A percentile compares a stretch with the other conserved stretches of the same genome.
These are phyloP conservation scores for Aphis gossypii DNA, from an alignment of 1,140 invertebrate species.

Conservation along the genomic window DNA sequence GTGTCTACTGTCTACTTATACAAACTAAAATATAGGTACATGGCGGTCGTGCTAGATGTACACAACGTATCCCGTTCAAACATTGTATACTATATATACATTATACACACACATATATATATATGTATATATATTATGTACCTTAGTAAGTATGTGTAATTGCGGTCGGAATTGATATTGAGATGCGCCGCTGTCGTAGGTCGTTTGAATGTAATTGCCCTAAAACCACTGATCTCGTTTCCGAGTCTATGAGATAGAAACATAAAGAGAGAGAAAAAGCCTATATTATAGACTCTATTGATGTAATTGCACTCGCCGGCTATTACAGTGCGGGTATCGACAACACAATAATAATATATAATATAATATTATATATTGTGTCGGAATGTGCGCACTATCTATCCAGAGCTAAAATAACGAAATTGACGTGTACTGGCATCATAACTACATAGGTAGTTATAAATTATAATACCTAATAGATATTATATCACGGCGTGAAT, in stretches of 20 bases:
- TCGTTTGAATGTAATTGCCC: slow-evolving; percentile 13
- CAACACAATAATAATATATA: not conserved
- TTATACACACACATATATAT: not conserved
- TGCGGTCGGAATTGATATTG: not conserved
- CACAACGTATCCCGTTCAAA: not conserved
- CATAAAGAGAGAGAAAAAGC: not conserved
- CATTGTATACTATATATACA: not conserved
- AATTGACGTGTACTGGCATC: not conserved
- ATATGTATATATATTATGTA: not conserved
- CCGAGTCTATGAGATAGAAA: not conserved
- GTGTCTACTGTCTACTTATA: not conserved
- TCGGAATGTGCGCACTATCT: not conserved
- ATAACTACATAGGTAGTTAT: not conserved
- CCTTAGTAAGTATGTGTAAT: not conserved
- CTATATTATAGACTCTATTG: not conserved
- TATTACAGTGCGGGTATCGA: not conserved
- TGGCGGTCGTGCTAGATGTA: not conserved
- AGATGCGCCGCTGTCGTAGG: not conserved
- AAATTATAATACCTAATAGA: too few relatives aligned
- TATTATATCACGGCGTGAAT: not conserved
- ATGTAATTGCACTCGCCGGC: not conserved
- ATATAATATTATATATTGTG: not conserved
- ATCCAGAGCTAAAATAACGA: not conserved
- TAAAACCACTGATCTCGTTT: slow-evolving; percentile 22
- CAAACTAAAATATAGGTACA: not conserved